These are phyloP conservation scores for Pangasius sanitwongsei DNA, from an alignment of 2,797 vertebrate species.

Conservation along the genomic window DNA sequence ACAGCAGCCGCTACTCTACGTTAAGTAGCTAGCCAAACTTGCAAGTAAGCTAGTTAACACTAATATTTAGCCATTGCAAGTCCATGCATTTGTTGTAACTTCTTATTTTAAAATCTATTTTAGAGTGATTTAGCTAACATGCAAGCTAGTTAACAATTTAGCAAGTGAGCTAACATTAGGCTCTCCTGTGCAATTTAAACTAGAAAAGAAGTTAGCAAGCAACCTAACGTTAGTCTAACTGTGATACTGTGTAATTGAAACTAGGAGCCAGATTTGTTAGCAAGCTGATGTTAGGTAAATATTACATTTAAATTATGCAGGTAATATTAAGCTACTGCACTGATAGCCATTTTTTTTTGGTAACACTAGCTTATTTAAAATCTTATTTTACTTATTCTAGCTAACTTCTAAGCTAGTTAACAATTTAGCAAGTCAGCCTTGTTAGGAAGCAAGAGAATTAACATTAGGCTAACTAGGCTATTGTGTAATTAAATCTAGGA, in stretches of 20 bases:
- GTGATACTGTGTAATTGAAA: neutral
- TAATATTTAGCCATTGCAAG: slow-evolving; percentile 5
- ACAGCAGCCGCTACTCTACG: neutral
- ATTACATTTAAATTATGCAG: neutral
- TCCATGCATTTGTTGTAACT: neutral
- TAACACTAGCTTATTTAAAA: neutral
- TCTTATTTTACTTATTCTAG: neutral
- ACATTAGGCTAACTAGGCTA: neutral
- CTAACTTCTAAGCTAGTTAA: neutral
- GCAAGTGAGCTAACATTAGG: neutral
- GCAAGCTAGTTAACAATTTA: neutral
- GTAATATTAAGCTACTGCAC: neutral
- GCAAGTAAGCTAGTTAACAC: neutral
- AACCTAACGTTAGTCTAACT: neutral
- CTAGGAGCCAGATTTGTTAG: neutral
- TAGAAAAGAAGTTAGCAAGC: neutral
- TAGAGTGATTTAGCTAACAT: neutral
- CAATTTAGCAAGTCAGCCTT: neutral
- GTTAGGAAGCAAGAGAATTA: neutral
- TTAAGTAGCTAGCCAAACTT: neutral
- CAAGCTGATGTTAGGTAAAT: neutral
- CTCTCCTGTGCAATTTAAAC: neutral
- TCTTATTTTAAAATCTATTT: neutral
- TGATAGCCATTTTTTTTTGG: neutral
- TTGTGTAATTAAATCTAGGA: neutral